These are phyloP conservation scores for Acromyrmex echinatior DNA, from an alignment of 1,140 invertebrate genomes.

Conservation along the genomic window DNA sequence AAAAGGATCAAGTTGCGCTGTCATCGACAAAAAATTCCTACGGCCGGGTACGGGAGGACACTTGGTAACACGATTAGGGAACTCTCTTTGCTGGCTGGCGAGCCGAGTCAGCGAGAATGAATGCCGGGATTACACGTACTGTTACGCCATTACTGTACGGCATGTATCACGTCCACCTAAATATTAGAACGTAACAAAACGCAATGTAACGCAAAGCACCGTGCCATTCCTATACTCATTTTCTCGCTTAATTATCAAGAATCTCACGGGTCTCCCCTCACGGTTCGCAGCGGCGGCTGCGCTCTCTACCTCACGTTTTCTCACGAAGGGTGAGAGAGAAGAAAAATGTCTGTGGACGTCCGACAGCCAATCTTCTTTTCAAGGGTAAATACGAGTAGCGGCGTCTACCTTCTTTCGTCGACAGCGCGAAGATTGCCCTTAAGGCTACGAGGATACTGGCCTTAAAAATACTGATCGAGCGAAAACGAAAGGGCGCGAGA, in stretches of 20 bases:
- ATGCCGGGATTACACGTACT: constrained; percentile 11
- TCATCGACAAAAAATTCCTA: constrained; percentile 50
- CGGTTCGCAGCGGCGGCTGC: not conserved
- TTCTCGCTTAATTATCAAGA: constrained; percentile 72
- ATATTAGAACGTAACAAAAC: constrained; percentile 29
- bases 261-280: constrained; percentile 62
- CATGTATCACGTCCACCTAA: constrained; percentile 20
- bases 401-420: constrained; percentile 10
- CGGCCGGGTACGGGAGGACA: not conserved
- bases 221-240: constrained; percentile 48
- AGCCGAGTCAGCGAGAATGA: constrained; percentile 40
- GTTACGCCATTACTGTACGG: constrained; percentile 2
- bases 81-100: not conserved
- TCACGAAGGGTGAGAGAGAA: constrained; percentile 48
- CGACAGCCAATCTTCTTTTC: constrained; percentile 68
- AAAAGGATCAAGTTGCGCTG: constrained; percentile 62
- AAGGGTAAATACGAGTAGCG: constrained; percentile 36
- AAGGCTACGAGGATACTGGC: not conserved
- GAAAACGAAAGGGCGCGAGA: not conserved
- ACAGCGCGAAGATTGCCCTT: constrained; percentile 6
- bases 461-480: not conserved
- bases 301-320: constrained; percentile 18
- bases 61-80: constrained; percentile 50
- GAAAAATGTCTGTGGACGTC: constrained; percentile 40
- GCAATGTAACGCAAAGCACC: not conserved